These are phyloP conservation scores for Automeris io DNA, from an alignment of 2,888 invertebrate genomes.

Conservation along the genomic window DNA sequence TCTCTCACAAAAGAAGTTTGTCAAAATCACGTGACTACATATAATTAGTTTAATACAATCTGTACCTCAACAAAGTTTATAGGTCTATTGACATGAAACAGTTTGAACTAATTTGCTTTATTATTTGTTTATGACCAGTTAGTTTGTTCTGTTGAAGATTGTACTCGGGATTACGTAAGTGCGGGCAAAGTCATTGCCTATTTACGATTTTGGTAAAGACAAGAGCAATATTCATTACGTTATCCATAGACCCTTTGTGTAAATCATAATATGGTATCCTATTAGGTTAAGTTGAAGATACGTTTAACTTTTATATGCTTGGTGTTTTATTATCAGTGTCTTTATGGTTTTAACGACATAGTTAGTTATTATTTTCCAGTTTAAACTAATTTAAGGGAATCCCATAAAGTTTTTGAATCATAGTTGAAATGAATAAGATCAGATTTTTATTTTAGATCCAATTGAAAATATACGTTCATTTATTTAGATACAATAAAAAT, in stretches of 20 bases:
- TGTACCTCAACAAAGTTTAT: not conserved
- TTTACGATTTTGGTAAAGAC: slow-evolving; percentile 1
- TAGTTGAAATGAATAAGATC: too few species aligned
- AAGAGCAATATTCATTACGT: slow-evolving; percentile 2
- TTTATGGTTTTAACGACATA: not conserved
- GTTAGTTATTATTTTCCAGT: too few species aligned
- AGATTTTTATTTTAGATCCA: too few species aligned
- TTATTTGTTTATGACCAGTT: slow-evolving; percentile 1
- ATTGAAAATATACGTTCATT: too few species aligned
- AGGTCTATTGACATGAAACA: slow-evolving; percentile 2
- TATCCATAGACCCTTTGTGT: not conserved
- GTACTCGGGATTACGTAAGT: not conserved
- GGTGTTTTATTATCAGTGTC: not conserved
- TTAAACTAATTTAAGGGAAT: too few species aligned
- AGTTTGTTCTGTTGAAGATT: slow-evolving; percentile 1
- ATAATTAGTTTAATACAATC: too few species aligned
- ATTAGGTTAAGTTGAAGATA: not conserved
- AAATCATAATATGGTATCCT: not conserved
- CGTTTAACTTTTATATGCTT: not conserved
- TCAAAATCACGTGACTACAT: too few species aligned
- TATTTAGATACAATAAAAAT: too few species aligned
- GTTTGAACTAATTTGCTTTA: not conserved
- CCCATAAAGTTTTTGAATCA: too few species aligned
- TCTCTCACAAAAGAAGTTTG: too few species aligned
- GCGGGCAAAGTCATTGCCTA: not conserved